Evolutionary conservation across 2,888 invertebrate species (phyloP).

Genomic region (Linhomoeus sp.): DNA sequence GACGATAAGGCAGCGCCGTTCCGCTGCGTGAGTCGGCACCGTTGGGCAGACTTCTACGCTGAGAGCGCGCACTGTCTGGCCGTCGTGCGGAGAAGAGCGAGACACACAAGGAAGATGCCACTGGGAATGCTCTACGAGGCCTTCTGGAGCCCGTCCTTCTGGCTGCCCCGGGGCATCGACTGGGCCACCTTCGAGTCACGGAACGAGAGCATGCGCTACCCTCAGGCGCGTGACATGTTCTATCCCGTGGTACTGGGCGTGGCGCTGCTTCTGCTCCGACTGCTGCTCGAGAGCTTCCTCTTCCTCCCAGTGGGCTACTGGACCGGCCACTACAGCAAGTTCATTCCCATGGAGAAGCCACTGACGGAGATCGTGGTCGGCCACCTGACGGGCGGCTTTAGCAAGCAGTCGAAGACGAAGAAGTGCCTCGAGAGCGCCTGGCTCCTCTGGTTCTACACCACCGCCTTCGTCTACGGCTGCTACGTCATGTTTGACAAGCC

Average conservation of each 20-base stretch:
- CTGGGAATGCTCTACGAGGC: background rate
- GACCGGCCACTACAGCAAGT: no score
- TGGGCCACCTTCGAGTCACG: conserved; percentile 16
- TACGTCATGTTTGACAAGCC: conserved; percentile 20
- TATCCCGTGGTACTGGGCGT: conserved; percentile 12
- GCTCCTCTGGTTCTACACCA: conserved; percentile 15
- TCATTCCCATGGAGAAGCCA: no score
- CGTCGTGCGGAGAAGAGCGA: no score
- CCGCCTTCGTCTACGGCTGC: conserved; percentile 16
- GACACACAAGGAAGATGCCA: no score
- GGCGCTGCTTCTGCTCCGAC: conserved; percentile 10
- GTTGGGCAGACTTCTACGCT: no score
- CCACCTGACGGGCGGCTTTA: conserved; percentile 19
- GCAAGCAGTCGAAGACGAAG: conserved; percentile 13
- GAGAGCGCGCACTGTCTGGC: no score
- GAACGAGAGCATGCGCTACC: conserved; percentile 10
- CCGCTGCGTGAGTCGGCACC: no score
- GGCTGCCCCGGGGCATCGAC: conserved; percentile 18
- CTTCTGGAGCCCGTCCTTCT: conserved; percentile 15
- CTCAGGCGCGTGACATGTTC: conserved; percentile 12
- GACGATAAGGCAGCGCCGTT: no score
- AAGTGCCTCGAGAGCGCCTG: conserved; percentile 20
- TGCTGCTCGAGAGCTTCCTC: conserved; percentile 14
- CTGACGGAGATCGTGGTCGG: no score
- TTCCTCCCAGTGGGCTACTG: conserved; percentile 15